phyloP scores from a whole-genome alignment of 2,797 vertebrate species.

The Trematomus bernacchii region DNA sequence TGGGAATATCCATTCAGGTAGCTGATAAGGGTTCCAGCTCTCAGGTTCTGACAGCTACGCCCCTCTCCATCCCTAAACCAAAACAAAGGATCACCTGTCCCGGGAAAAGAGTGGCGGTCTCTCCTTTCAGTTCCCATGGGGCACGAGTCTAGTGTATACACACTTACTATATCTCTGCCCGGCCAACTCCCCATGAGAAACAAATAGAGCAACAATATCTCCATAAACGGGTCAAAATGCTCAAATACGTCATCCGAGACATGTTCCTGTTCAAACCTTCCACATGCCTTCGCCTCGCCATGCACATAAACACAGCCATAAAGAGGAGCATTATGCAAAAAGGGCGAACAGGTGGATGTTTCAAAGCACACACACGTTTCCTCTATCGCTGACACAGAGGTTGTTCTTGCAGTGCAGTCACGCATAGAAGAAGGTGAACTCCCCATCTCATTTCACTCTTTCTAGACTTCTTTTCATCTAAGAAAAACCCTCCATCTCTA shows the following conservation, averaged over 20 bases:
- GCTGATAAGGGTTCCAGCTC: constrained; percentile 59
- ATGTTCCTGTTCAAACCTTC: constrained; percentile 1
- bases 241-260: not conserved
- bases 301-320: constrained; percentile 13
- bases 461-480: constrained; percentile 47
- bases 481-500: constrained; percentile 37
- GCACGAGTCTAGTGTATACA: constrained; percentile 49
- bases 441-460: constrained; percentile 52
- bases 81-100: constrained; percentile 82
- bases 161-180: constrained; percentile 26
- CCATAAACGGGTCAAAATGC: not conserved
- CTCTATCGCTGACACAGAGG: constrained; percentile 31
- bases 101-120: constrained; percentile 54
- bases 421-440: constrained; percentile 38
- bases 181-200: not conserved
- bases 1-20: constrained; percentile 52
- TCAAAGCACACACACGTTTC: not conserved
- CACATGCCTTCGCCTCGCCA: not conserved
- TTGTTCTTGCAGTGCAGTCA: constrained; percentile 48
- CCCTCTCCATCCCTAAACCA: constrained; percentile 46
- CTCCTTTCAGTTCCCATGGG: constrained; percentile 74
- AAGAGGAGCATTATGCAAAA: constrained; percentile 18
- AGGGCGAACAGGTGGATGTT: constrained; percentile 5
- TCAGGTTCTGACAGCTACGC: constrained; percentile 70
- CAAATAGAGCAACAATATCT: not conserved